A percentile compares a stretch with the other conserved stretches of the same genome.
These are phyloP conservation scores for Artibeus jamaicensis DNA, from an alignment of 2,797 vertebrate species.

Conservation along the genomic window DNA sequence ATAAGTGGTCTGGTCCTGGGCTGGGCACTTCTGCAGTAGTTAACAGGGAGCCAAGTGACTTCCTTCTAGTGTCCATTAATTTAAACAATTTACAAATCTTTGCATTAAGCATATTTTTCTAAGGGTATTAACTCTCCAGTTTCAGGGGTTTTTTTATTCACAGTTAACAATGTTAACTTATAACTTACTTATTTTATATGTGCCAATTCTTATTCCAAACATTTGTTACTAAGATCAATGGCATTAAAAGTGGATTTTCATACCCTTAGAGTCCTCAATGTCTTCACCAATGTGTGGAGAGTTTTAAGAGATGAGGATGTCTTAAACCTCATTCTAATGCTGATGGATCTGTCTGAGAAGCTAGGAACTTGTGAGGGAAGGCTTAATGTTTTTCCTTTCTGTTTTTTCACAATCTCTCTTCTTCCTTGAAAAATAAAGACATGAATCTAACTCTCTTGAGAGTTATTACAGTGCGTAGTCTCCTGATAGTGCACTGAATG, in stretches of 20 bases:
- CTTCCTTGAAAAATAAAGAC: neutral
- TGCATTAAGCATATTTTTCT: neutral
- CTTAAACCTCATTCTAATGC: neutral
- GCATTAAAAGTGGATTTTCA: neutral
- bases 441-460: neutral
- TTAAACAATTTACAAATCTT: neutral
- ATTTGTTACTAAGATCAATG: neutral
- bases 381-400: neutral
- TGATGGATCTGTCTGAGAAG: neutral
- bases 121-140: neutral
- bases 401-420: neutral
- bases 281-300: neutral
- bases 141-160: neutral
- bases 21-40: neutral
- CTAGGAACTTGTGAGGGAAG: neutral
- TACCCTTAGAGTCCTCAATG: neutral
- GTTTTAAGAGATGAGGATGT: neutral
- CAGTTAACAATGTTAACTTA: neutral
- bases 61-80: neutral
- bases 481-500: neutral
- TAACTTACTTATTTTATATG: neutral
- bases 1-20: neutral
- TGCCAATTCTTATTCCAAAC: neutral
- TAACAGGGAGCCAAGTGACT: neutral
- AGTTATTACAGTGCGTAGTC: neutral